These are phyloP conservation scores for Fragum sueziense DNA, from an alignment of 2,888 invertebrate genomes.

Conservation along the genomic window DNA sequence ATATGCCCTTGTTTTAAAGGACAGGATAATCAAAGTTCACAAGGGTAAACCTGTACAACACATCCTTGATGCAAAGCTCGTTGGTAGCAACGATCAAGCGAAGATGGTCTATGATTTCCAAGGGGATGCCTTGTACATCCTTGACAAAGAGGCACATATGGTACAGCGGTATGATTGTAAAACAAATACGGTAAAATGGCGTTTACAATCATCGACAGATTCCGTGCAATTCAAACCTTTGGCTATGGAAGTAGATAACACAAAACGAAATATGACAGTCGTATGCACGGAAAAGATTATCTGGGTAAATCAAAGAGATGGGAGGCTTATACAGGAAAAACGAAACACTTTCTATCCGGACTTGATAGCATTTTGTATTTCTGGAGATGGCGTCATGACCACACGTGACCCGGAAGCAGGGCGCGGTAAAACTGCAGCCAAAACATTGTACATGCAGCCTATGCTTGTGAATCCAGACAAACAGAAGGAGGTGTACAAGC, in stretches of 20 bases:
- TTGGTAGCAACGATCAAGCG: neutral
- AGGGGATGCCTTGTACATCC: neutral
- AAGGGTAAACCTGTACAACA: neutral
- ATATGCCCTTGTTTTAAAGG: neutral
- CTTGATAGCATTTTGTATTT: neutral
- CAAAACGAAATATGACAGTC: neutral
- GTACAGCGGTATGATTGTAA: neutral
- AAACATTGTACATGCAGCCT: neutral
- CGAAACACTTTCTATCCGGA: neutral
- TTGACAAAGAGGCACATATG: neutral
- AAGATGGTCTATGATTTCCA: constrained; percentile 9
- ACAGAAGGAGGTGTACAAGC: too few species aligned
- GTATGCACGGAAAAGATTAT: neutral
- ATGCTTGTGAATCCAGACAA: too few species aligned
- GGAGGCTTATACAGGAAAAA: neutral
- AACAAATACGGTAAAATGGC: neutral
- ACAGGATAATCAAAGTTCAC: neutral
- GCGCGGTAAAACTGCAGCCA: neutral
- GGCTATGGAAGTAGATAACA: neutral
- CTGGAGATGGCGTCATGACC: neutral
- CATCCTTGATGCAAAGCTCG: neutral
- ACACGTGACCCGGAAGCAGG: neutral
- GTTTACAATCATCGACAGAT: neutral
- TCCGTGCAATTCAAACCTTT: neutral
- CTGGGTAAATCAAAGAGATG: neutral